A percentile compares a stretch with the other conserved stretches of the same genome.
phyloP scores from a whole-genome alignment of 2,888 invertebrate genomes.

The Heliconius ethilla region DNA sequence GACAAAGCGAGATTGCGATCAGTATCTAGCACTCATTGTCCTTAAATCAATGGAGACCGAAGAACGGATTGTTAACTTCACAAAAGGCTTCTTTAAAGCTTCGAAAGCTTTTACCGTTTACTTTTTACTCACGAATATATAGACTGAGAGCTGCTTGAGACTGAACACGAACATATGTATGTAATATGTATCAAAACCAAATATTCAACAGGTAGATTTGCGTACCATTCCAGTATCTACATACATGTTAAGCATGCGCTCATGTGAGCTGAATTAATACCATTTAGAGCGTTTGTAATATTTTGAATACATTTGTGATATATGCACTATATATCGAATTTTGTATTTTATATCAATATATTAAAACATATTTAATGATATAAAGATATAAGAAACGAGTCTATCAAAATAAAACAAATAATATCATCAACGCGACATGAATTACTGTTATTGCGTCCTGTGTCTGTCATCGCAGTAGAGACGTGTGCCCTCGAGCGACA shows the following conservation, averaged over 20 bases:
- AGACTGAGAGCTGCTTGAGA: not conserved
- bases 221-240: conserved; percentile 9
- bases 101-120: conserved; percentile 3
- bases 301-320: conserved; percentile 4
- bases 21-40: conserved; percentile 18
- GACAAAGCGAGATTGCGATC: conserved; percentile 20
- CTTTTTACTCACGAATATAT: not conserved
- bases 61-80: conserved; percentile 14
- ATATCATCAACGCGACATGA: conserved; percentile 20
- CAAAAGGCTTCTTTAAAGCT: conserved; percentile 9
- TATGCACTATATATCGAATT: not conserved
- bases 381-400: not conserved
- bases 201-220: conserved; percentile 29
- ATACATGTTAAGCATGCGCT: not conserved
- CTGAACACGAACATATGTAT: conserved; percentile 14
- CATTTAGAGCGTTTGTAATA: not conserved
- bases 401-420: conserved; percentile 19
- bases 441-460: conserved; percentile 21
- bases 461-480: conserved; percentile 20
- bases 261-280: conserved; percentile 4
- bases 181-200: conserved; percentile 18
- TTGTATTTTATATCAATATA: not conserved
- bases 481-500: conserved; percentile 15
- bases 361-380: not conserved
- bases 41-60: conserved; percentile 9